Percentiles rank a stretch among this genome's conserved stretches.
These are phyloP conservation scores for Coregonus suidteri DNA, from an alignment of 2,797 vertebrate genomes.

Conservation along the genomic window DNA sequence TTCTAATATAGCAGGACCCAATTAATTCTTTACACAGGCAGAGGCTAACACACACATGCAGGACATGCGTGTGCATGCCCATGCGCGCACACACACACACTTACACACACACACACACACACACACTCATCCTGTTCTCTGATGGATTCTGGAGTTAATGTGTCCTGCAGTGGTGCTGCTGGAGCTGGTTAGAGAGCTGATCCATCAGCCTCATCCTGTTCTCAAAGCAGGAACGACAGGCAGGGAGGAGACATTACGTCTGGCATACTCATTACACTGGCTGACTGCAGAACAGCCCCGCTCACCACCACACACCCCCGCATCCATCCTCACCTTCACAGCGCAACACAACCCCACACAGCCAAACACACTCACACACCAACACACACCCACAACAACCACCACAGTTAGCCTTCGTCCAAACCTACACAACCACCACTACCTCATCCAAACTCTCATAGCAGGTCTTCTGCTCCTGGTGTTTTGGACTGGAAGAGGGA, in stretches of 20 bases:
- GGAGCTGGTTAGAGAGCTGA: slow-evolving; percentile 36
- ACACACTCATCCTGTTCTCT: not conserved
- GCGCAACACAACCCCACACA: slow-evolving; percentile 9
- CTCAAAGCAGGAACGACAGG: not conserved
- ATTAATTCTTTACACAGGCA: not conserved
- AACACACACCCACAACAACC: too few species aligned
- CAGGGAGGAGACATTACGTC: not conserved
- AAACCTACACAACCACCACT: too few species aligned
- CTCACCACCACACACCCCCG: slow-evolving; percentile 3
- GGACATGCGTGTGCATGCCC: not conserved
- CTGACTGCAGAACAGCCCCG: not conserved
- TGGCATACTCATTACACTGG: not conserved
- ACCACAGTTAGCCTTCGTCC: too few species aligned
- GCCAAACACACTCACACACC: not conserved
- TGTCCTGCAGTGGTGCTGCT: slow-evolving; percentile 32
- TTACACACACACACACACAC: not conserved
- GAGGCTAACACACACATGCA: not conserved
- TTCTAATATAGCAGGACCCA: not conserved
- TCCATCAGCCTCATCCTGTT: slow-evolving; percentile 32
- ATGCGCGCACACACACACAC: not conserved
- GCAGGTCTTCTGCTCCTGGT: too few species aligned
- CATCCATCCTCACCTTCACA: not conserved
- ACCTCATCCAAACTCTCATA: too few species aligned
- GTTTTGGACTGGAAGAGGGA: too few species aligned
- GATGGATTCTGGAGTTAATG: slow-evolving; percentile 41